Evolutionary conservation across 2,797 vertebrate species (phyloP).

Genomic region (Synanceia verrucosa): DNA sequence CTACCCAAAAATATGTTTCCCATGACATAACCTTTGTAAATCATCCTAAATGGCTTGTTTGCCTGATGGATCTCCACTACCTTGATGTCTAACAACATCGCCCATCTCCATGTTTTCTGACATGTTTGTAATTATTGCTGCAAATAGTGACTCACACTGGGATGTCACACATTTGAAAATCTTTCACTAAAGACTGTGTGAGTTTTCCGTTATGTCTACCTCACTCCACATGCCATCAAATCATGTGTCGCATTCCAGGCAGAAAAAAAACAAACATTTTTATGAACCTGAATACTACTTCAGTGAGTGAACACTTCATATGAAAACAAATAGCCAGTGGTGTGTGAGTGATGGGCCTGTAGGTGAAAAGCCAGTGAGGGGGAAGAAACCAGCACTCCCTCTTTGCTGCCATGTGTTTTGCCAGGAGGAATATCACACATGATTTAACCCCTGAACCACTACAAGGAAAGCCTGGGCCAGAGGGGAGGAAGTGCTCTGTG

Average conservation of each 20-base stretch:
- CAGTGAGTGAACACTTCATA: conserved; percentile 10
- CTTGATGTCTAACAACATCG: not conserved
- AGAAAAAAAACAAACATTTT: not conserved
- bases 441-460: conserved; percentile 46
- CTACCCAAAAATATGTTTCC: not conserved
- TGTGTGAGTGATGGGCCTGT: conserved; percentile 14
- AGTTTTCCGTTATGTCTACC: not conserved
- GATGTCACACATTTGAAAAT: not conserved
- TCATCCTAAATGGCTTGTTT: not conserved
- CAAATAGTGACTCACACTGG: not conserved
- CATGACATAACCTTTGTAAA: not conserved
- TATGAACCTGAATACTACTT: not conserved
- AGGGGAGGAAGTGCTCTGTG: not conserved
- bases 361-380: conserved; percentile 17
- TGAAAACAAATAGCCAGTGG: conserved; percentile 12
- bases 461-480: conserved; percentile 2
- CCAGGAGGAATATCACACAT: conserved; percentile 46
- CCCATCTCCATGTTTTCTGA: not conserved
- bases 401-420: conserved; percentile 52
- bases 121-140: not conserved
- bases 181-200: not conserved
- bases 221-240: not conserved
- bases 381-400: not conserved
- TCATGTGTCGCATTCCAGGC: not conserved
- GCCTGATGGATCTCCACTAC: not conserved